A percentile compares a stretch with the other conserved stretches of the same genome.
These are phyloP conservation scores for Monochamus saltuarius DNA, from an alignment of 1,140 invertebrate genomes.

Conservation along the genomic window DNA sequence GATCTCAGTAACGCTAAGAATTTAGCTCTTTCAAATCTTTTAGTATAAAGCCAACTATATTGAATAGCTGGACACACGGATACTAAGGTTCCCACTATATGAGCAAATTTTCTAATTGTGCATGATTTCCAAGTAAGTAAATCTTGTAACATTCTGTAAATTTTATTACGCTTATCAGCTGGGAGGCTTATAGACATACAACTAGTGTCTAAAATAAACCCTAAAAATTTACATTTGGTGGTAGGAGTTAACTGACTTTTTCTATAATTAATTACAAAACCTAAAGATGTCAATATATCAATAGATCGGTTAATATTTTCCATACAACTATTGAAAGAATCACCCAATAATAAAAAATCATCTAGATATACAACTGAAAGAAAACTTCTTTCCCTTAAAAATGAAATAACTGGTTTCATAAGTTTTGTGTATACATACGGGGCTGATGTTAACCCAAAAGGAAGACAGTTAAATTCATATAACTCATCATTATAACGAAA, in stretches of 20 bases:
- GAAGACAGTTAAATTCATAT: conserved; percentile 26
- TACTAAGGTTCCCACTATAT: conserved; percentile 19
- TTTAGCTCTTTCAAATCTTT: conserved; percentile 35
- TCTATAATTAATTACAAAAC: conserved; percentile 24
- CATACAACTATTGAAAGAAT: conserved; percentile 7
- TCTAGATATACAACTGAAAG: conserved; percentile 18
- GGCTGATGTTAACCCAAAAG: conserved; percentile 21
- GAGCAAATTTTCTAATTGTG: conserved; percentile 24
- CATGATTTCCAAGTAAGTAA: background rate
- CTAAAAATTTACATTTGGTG: conserved; percentile 20
- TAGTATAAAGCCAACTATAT: conserved; percentile 33
- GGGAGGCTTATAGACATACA: conserved; percentile 14
- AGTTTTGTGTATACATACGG: conserved; percentile 20
- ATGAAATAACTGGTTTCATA: conserved; percentile 17
- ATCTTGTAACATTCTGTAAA: conserved; percentile 1
- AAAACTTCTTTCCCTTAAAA: conserved; percentile 8
- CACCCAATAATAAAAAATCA: conserved; percentile 22
- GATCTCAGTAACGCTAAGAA: conserved; percentile 10
- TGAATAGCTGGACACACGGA: conserved; percentile 22
- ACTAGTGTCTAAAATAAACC: conserved; percentile 22
- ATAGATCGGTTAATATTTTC: conserved; percentile 8
- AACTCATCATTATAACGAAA: conserved; percentile 26
- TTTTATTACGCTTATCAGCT: conserved; percentile 9
- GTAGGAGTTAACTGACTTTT: conserved; percentile 20
- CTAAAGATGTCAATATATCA: conserved; percentile 12